Percentiles rank a stretch among this genome's conserved stretches.
These are phyloP conservation scores for Lipotes vexillifer DNA, from an alignment of 2,113 vertebrate species.

Conservation along the genomic window DNA sequence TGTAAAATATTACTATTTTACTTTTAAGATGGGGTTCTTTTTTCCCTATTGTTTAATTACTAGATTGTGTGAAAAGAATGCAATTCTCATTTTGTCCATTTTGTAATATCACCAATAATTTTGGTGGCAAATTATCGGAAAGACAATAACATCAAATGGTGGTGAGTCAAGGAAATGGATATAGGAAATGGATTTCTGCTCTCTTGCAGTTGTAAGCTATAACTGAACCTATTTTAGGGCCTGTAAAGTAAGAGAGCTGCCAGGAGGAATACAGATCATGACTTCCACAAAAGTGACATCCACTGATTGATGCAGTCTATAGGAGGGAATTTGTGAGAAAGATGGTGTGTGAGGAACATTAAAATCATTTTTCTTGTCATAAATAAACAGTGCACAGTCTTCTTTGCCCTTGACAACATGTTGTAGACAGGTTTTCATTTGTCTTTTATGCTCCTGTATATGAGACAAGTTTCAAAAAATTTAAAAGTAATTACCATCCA, in stretches of 20 bases:
- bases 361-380: slow-evolving; percentile 56
- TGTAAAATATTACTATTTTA: not conserved
- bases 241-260: not conserved
- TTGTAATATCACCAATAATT: not conserved
- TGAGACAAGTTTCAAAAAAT: not conserved
- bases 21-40: not conserved
- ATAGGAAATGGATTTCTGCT: not conserved
- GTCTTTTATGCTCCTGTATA: not conserved
- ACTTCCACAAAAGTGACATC: not conserved
- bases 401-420: slow-evolving; percentile 26
- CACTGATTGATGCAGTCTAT: slow-evolving; percentile 12
- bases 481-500: not conserved
- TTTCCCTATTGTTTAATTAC: not conserved
- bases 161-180: not conserved
- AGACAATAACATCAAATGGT: not conserved
- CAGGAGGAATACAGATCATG: not conserved
- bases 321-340: slow-evolving; percentile 15
- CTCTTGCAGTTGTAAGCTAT: not conserved
- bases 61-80: not conserved
- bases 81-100: not conserved
- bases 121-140: not conserved
- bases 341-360: not conserved
- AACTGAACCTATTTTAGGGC: not conserved
- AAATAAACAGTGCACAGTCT: not conserved
- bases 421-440: not conserved